phyloP scores from a whole-genome alignment of 2,113 vertebrate genomes.

The Nerophis lumbriciformis region DNA sequence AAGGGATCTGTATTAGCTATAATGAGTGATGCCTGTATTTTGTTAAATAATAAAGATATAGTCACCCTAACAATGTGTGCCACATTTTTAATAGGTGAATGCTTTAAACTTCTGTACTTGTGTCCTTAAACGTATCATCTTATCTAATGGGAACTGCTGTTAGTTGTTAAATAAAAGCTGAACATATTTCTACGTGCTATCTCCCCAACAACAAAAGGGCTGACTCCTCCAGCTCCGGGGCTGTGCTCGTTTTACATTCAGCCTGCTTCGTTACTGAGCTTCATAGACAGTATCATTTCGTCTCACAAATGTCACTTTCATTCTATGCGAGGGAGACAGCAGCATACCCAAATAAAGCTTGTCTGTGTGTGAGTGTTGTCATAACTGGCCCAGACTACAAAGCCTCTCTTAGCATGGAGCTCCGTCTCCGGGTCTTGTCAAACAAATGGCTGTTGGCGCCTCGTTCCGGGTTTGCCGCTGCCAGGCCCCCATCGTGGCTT shows the following conservation, averaged over 20 bases:
- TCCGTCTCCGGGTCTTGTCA: slow-evolving; percentile 66
- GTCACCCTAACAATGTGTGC: too few species aligned
- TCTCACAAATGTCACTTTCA: slow-evolving; percentile 72
- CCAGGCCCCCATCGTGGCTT: slow-evolving; percentile 49
- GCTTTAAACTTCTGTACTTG: too few species aligned
- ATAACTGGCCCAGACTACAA: slow-evolving; percentile 68
- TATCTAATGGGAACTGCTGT: slow-evolving; percentile 25
- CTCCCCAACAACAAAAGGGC: slow-evolving; percentile 23
- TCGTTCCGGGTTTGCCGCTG: slow-evolving; percentile 51
- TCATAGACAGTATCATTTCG: slow-evolving; percentile 70
- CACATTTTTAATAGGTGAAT: too few species aligned
- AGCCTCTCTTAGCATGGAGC: slow-evolving; percentile 65
- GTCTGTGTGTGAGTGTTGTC: slow-evolving; percentile 31
- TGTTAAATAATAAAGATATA: too few species aligned
- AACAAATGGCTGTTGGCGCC: slow-evolving; percentile 62
- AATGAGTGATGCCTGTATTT: too few species aligned
- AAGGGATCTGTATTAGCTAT: too few species aligned
- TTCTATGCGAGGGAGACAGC: slow-evolving; percentile 35
- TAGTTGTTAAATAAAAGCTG: slow-evolving; percentile 32
- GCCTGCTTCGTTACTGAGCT: slow-evolving; percentile 64
- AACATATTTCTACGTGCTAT: background rate
- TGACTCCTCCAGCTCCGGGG: slow-evolving; percentile 56
- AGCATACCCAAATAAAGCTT: slow-evolving; percentile 2
- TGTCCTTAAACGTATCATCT: too few species aligned
- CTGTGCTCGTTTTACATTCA: slow-evolving; percentile 46